Conservation (phyloP, 2,888 invertebrate species). For the Scaptomyza parva region DNA sequence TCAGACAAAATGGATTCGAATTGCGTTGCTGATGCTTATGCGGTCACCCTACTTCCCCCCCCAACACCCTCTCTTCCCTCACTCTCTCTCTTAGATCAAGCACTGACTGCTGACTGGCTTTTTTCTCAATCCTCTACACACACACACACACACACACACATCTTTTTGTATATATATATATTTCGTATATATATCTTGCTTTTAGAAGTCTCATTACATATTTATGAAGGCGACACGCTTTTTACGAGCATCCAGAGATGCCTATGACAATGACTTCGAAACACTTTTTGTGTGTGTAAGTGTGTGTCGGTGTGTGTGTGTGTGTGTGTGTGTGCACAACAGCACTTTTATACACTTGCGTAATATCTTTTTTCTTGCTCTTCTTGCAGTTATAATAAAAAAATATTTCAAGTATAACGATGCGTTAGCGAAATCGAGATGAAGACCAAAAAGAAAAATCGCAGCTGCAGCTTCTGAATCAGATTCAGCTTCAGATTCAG, state of each 20-base stretch:
- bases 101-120: slow-evolving; percentile 19
- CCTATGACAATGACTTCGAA: slow-evolving; percentile 56
- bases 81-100: fast-evolving
- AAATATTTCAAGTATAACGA: slow-evolving; percentile 2
- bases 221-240: slow-evolving; percentile 69
- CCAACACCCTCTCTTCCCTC: too few relatives aligned
- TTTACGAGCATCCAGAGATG: slow-evolving; percentile 49
- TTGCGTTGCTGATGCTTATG: slow-evolving; percentile 32
- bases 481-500: neutral
- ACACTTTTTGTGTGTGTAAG: slow-evolving; percentile 3
- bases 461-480: slow-evolving; percentile 29
- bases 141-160: neutral
- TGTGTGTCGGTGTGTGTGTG: too few relatives aligned
- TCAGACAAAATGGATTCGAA: slow-evolving; percentile 48
- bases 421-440: slow-evolving; percentile 1
- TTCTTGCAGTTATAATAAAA: slow-evolving; percentile 12
- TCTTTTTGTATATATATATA: neutral
- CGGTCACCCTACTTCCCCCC: slow-evolving; percentile 10
- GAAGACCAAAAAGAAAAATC: neutral
- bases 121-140: neutral
- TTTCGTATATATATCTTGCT: slow-evolving; percentile 2
- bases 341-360: slow-evolving; percentile 17
- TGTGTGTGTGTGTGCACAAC: slow-evolving; percentile 10
- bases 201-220: slow-evolving; percentile 62
- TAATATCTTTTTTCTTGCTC: slow-evolving; percentile 14